These are phyloP conservation scores for Ceratina australensis DNA, from an alignment of 1,140 invertebrate species.

Conservation along the genomic window DNA sequence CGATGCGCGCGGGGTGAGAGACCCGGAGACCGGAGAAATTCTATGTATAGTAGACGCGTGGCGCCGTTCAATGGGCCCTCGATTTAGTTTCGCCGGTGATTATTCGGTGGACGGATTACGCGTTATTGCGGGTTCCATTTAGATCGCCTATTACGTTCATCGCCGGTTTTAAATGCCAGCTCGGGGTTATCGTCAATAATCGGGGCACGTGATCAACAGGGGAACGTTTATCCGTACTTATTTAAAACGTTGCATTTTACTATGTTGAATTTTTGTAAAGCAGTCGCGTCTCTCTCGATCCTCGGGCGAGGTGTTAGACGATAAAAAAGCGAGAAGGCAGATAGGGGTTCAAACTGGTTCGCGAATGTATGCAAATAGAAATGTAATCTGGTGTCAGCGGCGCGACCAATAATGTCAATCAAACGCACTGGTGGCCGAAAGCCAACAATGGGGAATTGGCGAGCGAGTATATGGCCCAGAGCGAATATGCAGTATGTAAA, in stretches of 20 bases:
- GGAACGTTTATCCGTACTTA: no score
- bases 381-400: conserved; percentile 80
- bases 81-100: conserved; percentile 23
- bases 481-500: conserved; percentile 81
- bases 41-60: conserved; percentile 1
- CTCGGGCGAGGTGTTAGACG: neutral
- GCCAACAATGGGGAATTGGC: conserved; percentile 78
- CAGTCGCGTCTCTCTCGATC: no score
- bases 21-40: no score
- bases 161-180: conserved; percentile 24
- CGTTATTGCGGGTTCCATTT: conserved; percentile 39
- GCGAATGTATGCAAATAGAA: conserved; percentile 80
- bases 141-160: conserved; percentile 23
- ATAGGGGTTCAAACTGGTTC: conserved; percentile 64
- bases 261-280: no score
- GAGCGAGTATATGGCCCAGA: conserved; percentile 76
- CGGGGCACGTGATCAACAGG: neutral
- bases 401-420: conserved; percentile 80
- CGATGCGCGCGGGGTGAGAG: neutral
- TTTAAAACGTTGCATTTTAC: no score
- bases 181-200: conserved; percentile 7
- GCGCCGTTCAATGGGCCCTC: conserved; percentile 5
- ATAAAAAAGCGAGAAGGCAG: conserved; percentile 8
- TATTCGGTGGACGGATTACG: conserved; percentile 1
- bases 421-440: conserved; percentile 78